Conservation (phyloP, 2,888 invertebrate species). For the Lasioglossum villosulum region DNA sequence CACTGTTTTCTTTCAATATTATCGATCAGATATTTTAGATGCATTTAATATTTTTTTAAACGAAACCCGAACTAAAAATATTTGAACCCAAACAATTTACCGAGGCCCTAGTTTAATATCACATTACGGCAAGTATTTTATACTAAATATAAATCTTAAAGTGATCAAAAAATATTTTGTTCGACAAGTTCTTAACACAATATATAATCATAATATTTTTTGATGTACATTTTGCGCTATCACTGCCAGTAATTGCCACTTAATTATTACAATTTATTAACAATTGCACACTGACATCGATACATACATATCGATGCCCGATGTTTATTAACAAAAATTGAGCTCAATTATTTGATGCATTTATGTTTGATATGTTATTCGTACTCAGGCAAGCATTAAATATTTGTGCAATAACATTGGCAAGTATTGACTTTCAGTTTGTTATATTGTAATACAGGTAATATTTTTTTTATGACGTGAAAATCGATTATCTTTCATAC, state of each 20-base stretch:
- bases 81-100: conserved; percentile 30
- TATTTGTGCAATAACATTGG: conserved; percentile 36
- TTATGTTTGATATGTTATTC: conserved; percentile 53
- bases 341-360: conserved; percentile 28
- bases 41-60: conserved; percentile 14
- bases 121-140: conserved; percentile 59
- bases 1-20: background rate
- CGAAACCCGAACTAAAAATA: conserved; percentile 14
- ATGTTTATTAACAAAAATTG: conserved; percentile 42
- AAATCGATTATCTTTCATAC: conserved; percentile 19
- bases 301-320: conserved; percentile 20
- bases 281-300: conserved; percentile 46
- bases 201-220: conserved; percentile 25
- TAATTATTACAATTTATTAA: conserved; percentile 33
- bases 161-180: conserved; percentile 50
- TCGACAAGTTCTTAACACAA: conserved; percentile 37
- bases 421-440: conserved; percentile 37
- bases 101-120: conserved; percentile 53
- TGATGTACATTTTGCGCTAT: conserved; percentile 20
- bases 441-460: conserved; percentile 20
- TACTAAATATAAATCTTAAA: conserved; percentile 55
- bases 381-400: conserved; percentile 31
- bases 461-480: background rate
- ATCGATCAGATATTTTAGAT: background rate
- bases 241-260: conserved; percentile 20